Evolutionary conservation across 2,888 invertebrate species (phyloP), one percentile per base, ranked within the genome.

Genomic region (Drosophila koepferae): DNA sequence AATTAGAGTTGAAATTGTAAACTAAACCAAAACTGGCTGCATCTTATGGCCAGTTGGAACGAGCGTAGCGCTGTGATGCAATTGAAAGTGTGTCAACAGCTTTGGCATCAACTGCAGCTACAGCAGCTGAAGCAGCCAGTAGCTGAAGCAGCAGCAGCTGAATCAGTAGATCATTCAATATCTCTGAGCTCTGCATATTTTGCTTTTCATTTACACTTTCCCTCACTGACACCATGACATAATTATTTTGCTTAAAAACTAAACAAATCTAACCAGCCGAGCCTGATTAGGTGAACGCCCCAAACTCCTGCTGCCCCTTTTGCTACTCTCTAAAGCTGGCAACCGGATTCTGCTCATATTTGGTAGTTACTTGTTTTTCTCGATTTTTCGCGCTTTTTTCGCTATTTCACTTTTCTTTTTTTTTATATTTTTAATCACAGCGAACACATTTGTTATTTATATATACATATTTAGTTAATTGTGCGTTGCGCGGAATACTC

Each of bases 211-310:
- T 86, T 84, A 81, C 83, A 84, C 86, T 86, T 89, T 86, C 82
- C 80, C 84, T 75, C 84, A 84, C 77, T 89, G 91, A 87, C 91
- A 91, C 89, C 89, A 80, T 91, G 87, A 90, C 91, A 91, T 90
- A 91, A 91, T 91, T 91, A 81, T 76, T 73, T 54, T 54, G 46
- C 36, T 41, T 60, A 36, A 36, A 58, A 61, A 43, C 9, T 31
- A 18, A 44, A 28, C 12, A 63, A 71, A 70, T n/a, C n/a, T 77
- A 85, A 89, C 83, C 77, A 72, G 77, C 65, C 36, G 53, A 73
- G 72, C 86, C 87, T 79, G 85, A 85, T 89, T 82, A 78, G 69
- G 73, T 65, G 36, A n/a, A 5, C 8, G 5, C 43, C 31, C 43
- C 54, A 10, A 40, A 2, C 55, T 2, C n/a, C 43, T n/a, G 18